Percentiles rank a stretch among this genome's conserved stretches.
Conservation (phyloP, 2,888 invertebrate genomes). For the Ochropacha duplaris region DNA sequence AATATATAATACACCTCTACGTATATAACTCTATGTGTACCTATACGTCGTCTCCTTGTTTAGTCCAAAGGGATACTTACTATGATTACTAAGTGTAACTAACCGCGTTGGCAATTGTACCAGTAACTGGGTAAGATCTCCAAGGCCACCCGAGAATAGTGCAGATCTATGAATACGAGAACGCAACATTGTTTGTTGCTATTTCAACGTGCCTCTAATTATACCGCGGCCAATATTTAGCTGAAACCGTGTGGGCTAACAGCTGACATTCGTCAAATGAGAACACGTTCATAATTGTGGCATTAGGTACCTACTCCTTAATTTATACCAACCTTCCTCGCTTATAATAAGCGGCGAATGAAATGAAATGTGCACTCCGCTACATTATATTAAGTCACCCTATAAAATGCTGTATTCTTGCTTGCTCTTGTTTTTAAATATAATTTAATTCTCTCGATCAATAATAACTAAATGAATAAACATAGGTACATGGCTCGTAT, state of each 20-base stretch:
- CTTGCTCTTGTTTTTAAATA: too few relatives aligned
- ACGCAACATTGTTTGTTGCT: conserved; percentile 58
- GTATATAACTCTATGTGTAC: too few relatives aligned
- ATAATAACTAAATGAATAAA: too few relatives aligned
- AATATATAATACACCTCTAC: not conserved
- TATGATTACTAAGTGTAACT: conserved; percentile 6
- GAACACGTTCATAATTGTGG: conserved; percentile 33
- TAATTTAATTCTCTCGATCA: too few relatives aligned
- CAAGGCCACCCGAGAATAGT: conserved; percentile 70
- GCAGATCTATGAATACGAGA: conserved; percentile 54
- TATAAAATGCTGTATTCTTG: not conserved
- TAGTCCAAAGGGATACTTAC: not conserved
- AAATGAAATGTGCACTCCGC: not conserved
- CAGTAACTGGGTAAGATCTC: conserved; percentile 52
- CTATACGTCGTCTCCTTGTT: too few relatives aligned
- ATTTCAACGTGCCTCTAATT: conserved; percentile 58
- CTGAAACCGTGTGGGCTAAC: conserved; percentile 39
- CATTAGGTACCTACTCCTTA: conserved; percentile 16
- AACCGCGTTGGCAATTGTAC: conserved; percentile 31
- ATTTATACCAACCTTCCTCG: conserved; percentile 25
- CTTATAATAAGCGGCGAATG: conserved; percentile 3
- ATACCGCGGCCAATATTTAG: conserved; percentile 50
- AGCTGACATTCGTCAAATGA: conserved; percentile 52
- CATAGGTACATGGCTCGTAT: too few relatives aligned
- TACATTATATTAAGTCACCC: not conserved